Evolutionary conservation across 2,113 vertebrate genomes (phyloP), one percentile per base, ranked within the genome.

Genomic region (Petrocephalus microphthalmus): DNA sequence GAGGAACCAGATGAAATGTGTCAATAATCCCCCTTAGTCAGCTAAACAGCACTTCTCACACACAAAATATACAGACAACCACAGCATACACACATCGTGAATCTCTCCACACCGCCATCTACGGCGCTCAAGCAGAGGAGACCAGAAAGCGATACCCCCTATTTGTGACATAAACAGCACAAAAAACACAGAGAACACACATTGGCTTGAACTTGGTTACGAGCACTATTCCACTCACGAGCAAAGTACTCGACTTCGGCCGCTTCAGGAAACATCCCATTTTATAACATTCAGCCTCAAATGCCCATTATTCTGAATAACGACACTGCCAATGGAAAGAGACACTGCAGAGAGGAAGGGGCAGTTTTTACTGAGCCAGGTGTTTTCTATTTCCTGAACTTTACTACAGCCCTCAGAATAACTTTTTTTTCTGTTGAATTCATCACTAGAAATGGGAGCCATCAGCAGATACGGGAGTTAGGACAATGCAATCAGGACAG

Each of bases 1-100:
- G 87, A 57, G 52, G 29, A 71, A 60, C 53, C 29, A 88, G 88
- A 85, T 74, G 54, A 53, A 85, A 71, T 53, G 56, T 52, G 88
- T 45, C 56, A 45, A 47, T 85, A 29, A 52, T 67, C 54, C 67
- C 60, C 52, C 57, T 47, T 11, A 60, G 33, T 45, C 56, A 85
- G 49, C 33, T 56, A 85, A 51, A 82, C 71, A 56, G 22, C 13
- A 53, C 67, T 1, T 22, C 15, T 87, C 87, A 52, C 71, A 81
- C 64, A 54, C 49, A 29, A 54, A 6, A 78, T 22, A 25, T 17
- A 56, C 52, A 56, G 53, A 45, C 85, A 86, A 20, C 37, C 10
- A 49, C 45, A 17, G 22, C 81, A 83, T 8, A 47, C 3, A 86
- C 85, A 86, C 17, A 3, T n/a, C 8, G 17, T 13, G 10, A 64